Base-by-base conservation (phyloP, 92 coral and sea anemone genomes). In the Zoanthus solanderi region DNA sequence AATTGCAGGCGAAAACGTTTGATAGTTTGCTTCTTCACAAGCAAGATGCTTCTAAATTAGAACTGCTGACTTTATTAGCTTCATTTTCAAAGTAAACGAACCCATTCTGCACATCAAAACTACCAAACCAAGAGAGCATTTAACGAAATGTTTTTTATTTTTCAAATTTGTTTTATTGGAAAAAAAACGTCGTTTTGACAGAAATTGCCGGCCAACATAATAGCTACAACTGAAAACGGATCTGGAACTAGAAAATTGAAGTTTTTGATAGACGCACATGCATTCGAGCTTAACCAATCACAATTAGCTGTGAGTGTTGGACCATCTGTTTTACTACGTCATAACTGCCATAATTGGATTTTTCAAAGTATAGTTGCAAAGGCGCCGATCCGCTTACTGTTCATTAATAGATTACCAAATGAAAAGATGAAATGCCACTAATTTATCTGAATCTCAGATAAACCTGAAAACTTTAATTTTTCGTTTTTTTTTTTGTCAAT, bases 151-250 rank as follows among this genome's bases (percentile, higher is more conserved):
- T 15, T 58, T 58, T 58, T 58, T 12, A 15, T 63, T 63, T 63
- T 48, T 11, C 31, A 61, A 63, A 14, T 81, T 66, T 14, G 23
- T 47, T 45, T 11, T 46, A 52, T 45, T 23, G 73, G 45, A 44
- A 29, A 32, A 34, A 16, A 5, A 63, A 46, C 11, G 73, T 10
- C 18, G 17, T 45, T 79, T 65, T 80, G 84, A 63, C 75, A 46
- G 75, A 28, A 6, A 60, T 28, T 79, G 5, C 71, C 18, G 3
- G 31, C 14, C 29, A 6, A 45, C 50, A 81, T 66, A 81, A 66
- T 81, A 81, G 46, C 7, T 81, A 66, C 60, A n/a, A 52, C 61
- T 67, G 76, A 67, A 81, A 67, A 81, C 85, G 85, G 85, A 81
- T 63, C 74, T 46, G 23, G 71, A 66, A 67, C 65, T 66, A 66